These are phyloP conservation scores for Ptycholaimellus sp. DNA, from an alignment of 2,888 invertebrate genomes.

Conservation along the genomic window DNA sequence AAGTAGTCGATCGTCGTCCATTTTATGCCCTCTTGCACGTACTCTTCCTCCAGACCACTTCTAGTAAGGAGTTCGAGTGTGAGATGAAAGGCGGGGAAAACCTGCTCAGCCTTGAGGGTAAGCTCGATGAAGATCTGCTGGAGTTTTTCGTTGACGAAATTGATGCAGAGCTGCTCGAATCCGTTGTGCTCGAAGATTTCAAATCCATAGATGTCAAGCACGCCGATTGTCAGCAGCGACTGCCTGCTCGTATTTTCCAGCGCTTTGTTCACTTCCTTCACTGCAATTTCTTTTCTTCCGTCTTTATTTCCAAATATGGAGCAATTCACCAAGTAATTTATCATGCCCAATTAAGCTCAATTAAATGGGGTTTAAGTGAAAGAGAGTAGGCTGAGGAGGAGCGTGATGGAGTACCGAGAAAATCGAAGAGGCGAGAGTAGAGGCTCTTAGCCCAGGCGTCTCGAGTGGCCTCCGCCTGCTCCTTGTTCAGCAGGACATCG, in stretches of 20 bases:
- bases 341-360: no score
- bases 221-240: constrained; percentile 35
- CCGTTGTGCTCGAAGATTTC: constrained; percentile 45
- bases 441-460: constrained; percentile 43
- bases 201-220: constrained; percentile 46
- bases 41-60: constrained; percentile 43
- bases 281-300: constrained; percentile 26
- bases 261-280: constrained; percentile 36
- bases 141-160: constrained; percentile 46
- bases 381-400: no score
- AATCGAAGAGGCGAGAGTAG: constrained; percentile 41
- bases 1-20: constrained; percentile 46
- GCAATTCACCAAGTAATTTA: neutral
- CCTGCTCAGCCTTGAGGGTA: constrained; percentile 44
- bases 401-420: constrained; percentile 33
- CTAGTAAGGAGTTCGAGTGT: no score
- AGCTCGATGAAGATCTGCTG: constrained; percentile 48
- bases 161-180: constrained; percentile 46
- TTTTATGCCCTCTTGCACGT: constrained; percentile 41
- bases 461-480: constrained; percentile 40
- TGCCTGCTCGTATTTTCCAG: constrained; percentile 35
- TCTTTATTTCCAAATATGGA: neutral
- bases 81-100: no score
- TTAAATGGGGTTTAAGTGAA: no score
- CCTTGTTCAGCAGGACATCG: constrained; percentile 40